These are phyloP conservation scores for Cephus nigrinus DNA, from an alignment of 2,888 invertebrate genomes.

Conservation along the genomic window DNA sequence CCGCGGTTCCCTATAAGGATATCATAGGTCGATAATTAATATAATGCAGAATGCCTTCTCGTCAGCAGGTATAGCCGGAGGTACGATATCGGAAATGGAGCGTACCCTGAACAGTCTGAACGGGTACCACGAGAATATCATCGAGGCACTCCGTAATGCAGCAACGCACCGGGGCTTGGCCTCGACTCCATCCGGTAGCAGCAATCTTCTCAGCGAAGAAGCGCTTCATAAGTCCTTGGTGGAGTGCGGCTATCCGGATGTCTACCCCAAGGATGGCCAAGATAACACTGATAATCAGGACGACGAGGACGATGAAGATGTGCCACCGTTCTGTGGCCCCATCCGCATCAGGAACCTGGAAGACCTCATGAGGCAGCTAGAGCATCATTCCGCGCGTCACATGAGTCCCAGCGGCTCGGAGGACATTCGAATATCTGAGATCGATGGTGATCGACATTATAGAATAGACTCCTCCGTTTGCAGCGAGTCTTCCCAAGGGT, in stretches of 20 bases:
- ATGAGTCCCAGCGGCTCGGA: conserved; percentile 93
- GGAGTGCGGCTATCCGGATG: conserved; percentile 72
- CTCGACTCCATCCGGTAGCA: conserved; percentile 74
- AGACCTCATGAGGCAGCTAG: conserved; percentile 88
- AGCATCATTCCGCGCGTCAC: conserved; percentile 86
- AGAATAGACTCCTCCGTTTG: conserved; percentile 80
- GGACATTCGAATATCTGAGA: conserved; percentile 89
- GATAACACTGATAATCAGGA: conserved; percentile 79
- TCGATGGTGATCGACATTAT: conserved; percentile 89
- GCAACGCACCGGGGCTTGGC: conserved; percentile 77
- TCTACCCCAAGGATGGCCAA: conserved; percentile 73
- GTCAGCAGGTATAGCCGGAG: conserved; percentile 65
- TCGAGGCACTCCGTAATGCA: conserved; percentile 89
- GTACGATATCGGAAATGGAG: conserved; percentile 82
- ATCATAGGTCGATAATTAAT: neutral
- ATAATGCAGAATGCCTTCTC: neutral
- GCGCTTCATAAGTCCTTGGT: conserved; percentile 76
- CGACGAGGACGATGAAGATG: conserved; percentile 78
- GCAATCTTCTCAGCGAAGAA: conserved; percentile 76
- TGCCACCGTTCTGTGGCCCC: conserved; percentile 83
- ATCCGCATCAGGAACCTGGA: conserved; percentile 91
- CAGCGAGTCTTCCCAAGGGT: conserved; percentile 81
- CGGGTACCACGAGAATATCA: conserved; percentile 92
- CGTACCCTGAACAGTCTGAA: conserved; percentile 89
- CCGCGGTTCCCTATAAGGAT: neutral